Conservation (phyloP, 1,140 invertebrate species). For the Limonius californicus region DNA sequence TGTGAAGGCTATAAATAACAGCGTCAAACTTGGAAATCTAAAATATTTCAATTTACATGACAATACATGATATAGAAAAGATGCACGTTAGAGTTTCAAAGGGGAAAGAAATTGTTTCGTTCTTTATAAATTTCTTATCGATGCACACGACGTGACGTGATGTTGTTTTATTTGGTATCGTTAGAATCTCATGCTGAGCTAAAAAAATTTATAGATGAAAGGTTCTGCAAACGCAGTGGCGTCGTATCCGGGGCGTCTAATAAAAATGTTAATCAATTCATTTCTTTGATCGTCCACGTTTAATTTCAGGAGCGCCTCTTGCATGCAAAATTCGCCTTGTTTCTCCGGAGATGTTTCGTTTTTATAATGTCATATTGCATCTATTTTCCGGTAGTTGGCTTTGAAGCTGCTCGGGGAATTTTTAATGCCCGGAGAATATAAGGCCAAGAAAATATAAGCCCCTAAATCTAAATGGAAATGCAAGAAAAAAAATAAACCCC, state of each 20-base stretch:
- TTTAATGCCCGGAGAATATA: neutral
- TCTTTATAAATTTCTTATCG: no score
- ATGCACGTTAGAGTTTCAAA: neutral
- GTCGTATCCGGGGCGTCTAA: neutral
- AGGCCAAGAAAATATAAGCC: constrained; percentile 3
- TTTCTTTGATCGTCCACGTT: neutral
- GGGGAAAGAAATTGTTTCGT: neutral
- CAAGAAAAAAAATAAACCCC: neutral
- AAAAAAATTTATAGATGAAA: neutral
- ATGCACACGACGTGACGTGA: no score
- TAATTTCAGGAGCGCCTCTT: neutral
- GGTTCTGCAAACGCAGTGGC: neutral
- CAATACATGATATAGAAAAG: neutral
- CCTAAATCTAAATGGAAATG: constrained; percentile 13
- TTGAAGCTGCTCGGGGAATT: constrained; percentile 1
- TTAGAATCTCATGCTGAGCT: neutral
- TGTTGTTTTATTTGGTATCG: no score
- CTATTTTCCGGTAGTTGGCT: constrained; percentile 10
- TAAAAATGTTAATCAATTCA: no score
- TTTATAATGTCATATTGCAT: constrained; percentile 12
- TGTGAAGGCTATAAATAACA: neutral
- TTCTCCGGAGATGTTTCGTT: neutral
- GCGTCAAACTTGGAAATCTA: neutral
- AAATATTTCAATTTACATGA: constrained; percentile 12
- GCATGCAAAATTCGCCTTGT: neutral